Base-by-base conservation (phyloP, 2,888 invertebrate genomes). In the Cordilura impudica region DNA sequence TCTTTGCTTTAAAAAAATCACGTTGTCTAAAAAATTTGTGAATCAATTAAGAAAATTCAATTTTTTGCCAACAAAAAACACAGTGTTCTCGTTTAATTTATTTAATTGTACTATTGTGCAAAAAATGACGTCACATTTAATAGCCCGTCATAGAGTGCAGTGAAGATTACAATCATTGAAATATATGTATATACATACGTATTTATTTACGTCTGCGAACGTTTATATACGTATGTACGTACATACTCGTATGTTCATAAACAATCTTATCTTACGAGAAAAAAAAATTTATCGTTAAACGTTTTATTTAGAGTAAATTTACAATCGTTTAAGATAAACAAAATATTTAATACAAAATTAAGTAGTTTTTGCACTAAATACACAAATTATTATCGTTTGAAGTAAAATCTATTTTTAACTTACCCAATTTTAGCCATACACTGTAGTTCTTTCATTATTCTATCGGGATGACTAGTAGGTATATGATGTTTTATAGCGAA, bases 401-500 rank as follows among this genome's bases (percentile, higher is more conserved):
- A 35, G 5, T 16, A 26, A 29, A 54, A 21, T 16, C 16, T n/a
- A 31, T 10, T 31, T 49, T 12, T 10, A 18, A 49, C 87, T 87
- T 90, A 95, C 95, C 95, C 95, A 85, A 95, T 94, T 82, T 94
- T 92, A 83, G 93, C 93, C 83, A 97, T 91, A 86, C 96, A 97
- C 81, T 93, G 91, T 65, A 97, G 90, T 90, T 97, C 97, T 84
- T 94, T 94, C 86, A 94, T 94, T 66, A 97, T 94, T 78, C 96
- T 91, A 53, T 93, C 93, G 0, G 96, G 96, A 88, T 96, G 95
- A 81, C 95, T 94, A 2, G 96, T 97, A 4, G 97, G 97, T 82
- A 96, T 94, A 58, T 97, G 92, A 90, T 96, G 95, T 87, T 97
- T 97, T 72, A 97, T 92, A 2, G 97, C 97, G 90, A 94, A 96